Base-by-base conservation (phyloP, 2,113 vertebrate species). In the Scortum barcoo region DNA sequence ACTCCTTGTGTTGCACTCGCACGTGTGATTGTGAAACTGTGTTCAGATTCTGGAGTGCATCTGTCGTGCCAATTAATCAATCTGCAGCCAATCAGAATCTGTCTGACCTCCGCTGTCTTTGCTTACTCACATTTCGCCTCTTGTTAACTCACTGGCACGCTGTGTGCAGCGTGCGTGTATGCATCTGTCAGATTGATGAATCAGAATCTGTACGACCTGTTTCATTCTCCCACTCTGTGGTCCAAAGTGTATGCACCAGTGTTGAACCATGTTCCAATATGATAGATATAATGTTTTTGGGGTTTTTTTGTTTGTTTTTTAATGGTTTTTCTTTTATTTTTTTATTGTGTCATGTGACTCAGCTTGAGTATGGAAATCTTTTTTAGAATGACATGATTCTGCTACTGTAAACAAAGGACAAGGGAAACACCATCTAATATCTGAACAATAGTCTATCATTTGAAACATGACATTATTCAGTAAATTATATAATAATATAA, bases 131-230 rank as follows among this genome's bases (percentile, higher is more conserved):
- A 22, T 40, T 24, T 61, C 42, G 33, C 71, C 56, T 85, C 62
- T 42, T 4, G 28, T 40, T 58, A 66, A 22, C 30, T 57, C 63
- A 0, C 44, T 50, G 66, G 20, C n/a, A n/a, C n/a, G n/a, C 24
- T 68, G 65, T 12, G 51, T 72, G 77, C 62, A 12, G 75, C 65
- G 28, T n/a, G 51, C 57, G 26, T 66, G 69, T 40, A 17, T 84
- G 38, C 53, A 19, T 40, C 71, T 63, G 85, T 81, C 63, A 57
- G 17, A 48, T 1, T 14, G 58, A 68, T 87, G 70, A 84, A 68
- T 87, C 71, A 75, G 40, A 48, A n/a, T 44, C 60, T 30, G 26
- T 48, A 6, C 16, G 46, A 50, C 14, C 38, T 9, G 70, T 36
- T 71, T 73, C 28, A 48, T 48, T 63, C 24, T 56, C 50, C 11